Percentiles rank a stretch among this genome's conserved stretches.
Conservation (phyloP, 2,888 invertebrate species). For the Epinotia ramella region DNA sequence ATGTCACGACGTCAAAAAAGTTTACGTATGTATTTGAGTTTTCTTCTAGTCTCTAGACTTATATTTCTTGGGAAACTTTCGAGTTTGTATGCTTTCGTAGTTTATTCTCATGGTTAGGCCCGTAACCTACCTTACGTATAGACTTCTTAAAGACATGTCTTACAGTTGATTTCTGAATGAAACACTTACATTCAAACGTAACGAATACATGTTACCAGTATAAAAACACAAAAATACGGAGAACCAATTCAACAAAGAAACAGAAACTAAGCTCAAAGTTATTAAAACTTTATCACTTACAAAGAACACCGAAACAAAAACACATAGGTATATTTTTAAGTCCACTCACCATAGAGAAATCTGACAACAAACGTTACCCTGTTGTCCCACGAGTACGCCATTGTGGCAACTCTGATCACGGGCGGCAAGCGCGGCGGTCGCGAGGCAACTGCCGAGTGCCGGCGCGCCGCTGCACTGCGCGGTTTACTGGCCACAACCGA, state of each 20-base stretch:
- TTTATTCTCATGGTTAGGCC: neutral
- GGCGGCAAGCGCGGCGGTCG: constrained; percentile 61
- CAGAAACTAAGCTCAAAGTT: neutral
- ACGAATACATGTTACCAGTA: neutral
- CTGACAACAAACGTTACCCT: constrained; percentile 93
- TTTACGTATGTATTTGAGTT: neutral
- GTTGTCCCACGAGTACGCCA: constrained; percentile 94
- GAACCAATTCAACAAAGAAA: neutral
- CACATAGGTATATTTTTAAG: constrained; percentile 12
- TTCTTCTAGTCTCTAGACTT: neutral
- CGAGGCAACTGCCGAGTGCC: constrained; percentile 62
- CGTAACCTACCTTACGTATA: neutral
- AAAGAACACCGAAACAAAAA: neutral
- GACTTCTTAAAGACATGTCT: neutral
- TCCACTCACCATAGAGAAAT: constrained; percentile 91
- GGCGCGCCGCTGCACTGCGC: constrained; percentile 63
- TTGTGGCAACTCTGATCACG: constrained; percentile 57
- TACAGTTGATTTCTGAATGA: neutral
- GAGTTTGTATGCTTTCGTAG: neutral
- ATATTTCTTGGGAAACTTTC: neutral
- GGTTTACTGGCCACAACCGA: constrained; percentile 20
- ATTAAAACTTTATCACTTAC: constrained; percentile 21
- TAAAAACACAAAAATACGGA: neutral
- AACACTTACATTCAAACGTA: no score
- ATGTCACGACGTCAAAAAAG: neutral